Conservation (phyloP, 2,888 invertebrate species). For the Hybos culiciformis region DNA sequence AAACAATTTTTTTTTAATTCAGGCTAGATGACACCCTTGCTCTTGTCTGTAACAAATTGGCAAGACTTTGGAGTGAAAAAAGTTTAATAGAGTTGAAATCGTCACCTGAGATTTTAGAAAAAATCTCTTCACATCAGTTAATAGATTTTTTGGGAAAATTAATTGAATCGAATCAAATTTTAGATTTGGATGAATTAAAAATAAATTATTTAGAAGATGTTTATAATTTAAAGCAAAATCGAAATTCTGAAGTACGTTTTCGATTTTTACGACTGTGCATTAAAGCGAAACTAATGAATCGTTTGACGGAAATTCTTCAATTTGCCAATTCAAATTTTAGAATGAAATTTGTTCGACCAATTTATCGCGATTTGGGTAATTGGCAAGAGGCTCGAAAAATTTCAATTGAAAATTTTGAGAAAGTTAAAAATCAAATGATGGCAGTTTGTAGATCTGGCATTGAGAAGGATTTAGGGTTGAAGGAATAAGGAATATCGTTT, state of each 20-base stretch:
- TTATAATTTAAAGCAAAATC: conserved; percentile 49
- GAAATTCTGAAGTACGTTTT: conserved; percentile 67
- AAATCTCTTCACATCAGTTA: conserved; percentile 49
- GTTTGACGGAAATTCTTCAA: conserved; percentile 50
- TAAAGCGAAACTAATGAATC: conserved; percentile 53
- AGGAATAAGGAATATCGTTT: conserved; percentile 15
- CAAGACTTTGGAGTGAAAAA: conserved; percentile 43
- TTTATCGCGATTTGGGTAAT: conserved; percentile 69
- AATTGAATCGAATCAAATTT: conserved; percentile 38
- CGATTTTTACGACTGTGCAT: conserved; percentile 68
- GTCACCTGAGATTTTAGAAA: conserved; percentile 38
- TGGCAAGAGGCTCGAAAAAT: conserved; percentile 58
- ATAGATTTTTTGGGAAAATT: conserved; percentile 55
- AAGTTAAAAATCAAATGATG: conserved; percentile 68
- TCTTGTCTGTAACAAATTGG: conserved; percentile 44
- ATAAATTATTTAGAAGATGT: conserved; percentile 41
- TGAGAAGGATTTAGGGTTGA: conserved; percentile 53
- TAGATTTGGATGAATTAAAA: conserved; percentile 41
- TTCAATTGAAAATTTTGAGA: conserved; percentile 59
- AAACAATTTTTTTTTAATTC: conserved; percentile 14
- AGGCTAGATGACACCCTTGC: conserved; percentile 57
- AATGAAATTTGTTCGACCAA: conserved; percentile 81
- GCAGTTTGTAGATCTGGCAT: conserved; percentile 59
- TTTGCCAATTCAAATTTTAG: conserved; percentile 78
- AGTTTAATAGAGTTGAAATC: conserved; percentile 36